phyloP scores from a whole-genome alignment of 2,888 invertebrate species.

The Cantharis flavilabris region DNA sequence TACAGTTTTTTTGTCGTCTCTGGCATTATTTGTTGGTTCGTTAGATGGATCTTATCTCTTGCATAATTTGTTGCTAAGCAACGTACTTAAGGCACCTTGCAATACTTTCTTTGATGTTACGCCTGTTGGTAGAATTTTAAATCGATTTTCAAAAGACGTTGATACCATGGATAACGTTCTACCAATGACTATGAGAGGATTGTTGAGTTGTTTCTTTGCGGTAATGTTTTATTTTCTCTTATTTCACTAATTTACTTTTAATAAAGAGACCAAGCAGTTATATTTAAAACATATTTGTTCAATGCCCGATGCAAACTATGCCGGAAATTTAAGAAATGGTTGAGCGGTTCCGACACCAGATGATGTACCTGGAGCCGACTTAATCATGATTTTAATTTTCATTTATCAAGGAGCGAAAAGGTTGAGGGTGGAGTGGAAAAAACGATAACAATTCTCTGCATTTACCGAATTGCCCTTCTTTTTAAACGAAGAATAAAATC shows the following conservation, averaged over 20 bases:
- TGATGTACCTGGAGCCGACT: neutral
- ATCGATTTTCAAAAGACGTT: constrained; percentile 77
- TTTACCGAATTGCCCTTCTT: neutral
- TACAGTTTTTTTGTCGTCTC: constrained; percentile 68
- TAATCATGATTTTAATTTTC: neutral
- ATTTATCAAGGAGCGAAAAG: neutral
- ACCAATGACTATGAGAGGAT: constrained; percentile 73
- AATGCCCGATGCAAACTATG: neutral
- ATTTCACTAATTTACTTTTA: neutral
- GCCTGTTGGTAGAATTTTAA: constrained; percentile 77
- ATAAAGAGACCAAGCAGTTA: constrained; percentile 32
- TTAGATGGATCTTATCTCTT: constrained; percentile 66
- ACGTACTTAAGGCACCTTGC: constrained; percentile 70
- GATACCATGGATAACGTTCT: constrained; percentile 73
- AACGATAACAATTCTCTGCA: neutral
- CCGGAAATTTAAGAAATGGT: neutral
- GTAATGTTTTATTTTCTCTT: constrained; percentile 45
- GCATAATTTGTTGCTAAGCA: constrained; percentile 67
- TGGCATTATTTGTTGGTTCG: constrained; percentile 70
- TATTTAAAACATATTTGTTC: constrained; percentile 25
- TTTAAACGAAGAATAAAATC: neutral
- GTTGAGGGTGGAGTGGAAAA: neutral
- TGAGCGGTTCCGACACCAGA: neutral
- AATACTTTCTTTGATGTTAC: constrained; percentile 80
- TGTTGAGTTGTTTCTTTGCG: constrained; percentile 70